Percentiles rank a stretch among this genome's conserved stretches.
These are phyloP conservation scores for Sebastiscus albofasciatus DNA, from an alignment of 2,797 vertebrate genomes.

Conservation along the genomic window DNA sequence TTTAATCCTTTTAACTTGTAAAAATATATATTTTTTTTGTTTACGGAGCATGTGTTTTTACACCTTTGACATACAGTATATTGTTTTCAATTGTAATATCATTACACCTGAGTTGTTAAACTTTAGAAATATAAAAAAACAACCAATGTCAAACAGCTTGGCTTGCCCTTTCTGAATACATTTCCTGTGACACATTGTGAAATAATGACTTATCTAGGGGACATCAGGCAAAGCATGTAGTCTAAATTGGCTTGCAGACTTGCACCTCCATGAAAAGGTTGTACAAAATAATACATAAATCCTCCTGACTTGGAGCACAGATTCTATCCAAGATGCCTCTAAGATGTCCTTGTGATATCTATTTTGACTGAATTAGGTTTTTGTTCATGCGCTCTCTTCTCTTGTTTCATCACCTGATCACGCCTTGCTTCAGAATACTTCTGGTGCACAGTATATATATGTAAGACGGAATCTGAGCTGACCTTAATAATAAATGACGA, in stretches of 20 bases:
- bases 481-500: conserved; percentile 42
- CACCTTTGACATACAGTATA: background rate
- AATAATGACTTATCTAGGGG: conserved; percentile 27
- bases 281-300: conserved; percentile 20
- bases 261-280: conserved; percentile 15
- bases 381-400: conserved; percentile 11
- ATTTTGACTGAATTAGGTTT: conserved; percentile 13
- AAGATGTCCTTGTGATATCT: conserved; percentile 39
- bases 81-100: background rate
- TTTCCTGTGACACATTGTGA: conserved; percentile 8
- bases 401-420: conserved; percentile 6
- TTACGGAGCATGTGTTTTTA: background rate
- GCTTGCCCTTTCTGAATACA: background rate
- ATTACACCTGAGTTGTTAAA: background rate
- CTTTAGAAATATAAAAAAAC: background rate
- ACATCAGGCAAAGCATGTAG: conserved; percentile 5
- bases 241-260: conserved; percentile 25
- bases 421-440: background rate
- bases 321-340: conserved; percentile 2
- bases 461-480: conserved; percentile 18
- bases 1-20: too few species aligned
- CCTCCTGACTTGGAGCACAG: background rate
- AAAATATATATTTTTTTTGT: too few species aligned
- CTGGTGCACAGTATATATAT: background rate
- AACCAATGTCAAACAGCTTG: background rate